A percentile compares a stretch with the other conserved stretches of the same genome.
phyloP scores from a whole-genome alignment of 2,113 vertebrate species.

The Syrrhaptes paradoxus region DNA sequence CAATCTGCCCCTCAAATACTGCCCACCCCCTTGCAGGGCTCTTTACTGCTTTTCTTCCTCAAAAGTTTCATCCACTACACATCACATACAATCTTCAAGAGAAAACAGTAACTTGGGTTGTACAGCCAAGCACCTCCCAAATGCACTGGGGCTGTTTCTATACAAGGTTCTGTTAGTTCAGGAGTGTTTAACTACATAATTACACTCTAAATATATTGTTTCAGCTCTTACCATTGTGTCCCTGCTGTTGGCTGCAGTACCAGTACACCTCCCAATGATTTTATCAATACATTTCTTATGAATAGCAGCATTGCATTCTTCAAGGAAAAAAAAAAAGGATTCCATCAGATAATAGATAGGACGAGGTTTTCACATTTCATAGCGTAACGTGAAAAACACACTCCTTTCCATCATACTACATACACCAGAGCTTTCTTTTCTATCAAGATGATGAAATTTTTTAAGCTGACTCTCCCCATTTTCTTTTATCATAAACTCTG shows the following conservation, averaged over 20 bases:
- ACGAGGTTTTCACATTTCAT: background rate
- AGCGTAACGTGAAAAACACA: background rate
- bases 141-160: background rate
- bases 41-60: background rate
- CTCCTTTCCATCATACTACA: background rate
- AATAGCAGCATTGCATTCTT: slow-evolving; percentile 99
- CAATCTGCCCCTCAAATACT: background rate
- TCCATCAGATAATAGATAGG: background rate
- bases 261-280: slow-evolving; percentile 96
- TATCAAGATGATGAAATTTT: background rate
- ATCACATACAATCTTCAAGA: background rate
- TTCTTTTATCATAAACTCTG: background rate
- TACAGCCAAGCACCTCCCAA: background rate
- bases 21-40: background rate
- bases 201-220: background rate
- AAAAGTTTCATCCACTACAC: background rate
- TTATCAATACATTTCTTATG: slow-evolving; percentile 99
- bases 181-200: background rate
- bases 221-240: slow-evolving; percentile 90
- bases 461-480: background rate
- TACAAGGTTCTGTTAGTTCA: background rate
- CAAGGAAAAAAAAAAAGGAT: slow-evolving; percentile 26
- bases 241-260: slow-evolving; percentile 95
- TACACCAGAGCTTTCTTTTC: background rate
- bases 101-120: background rate